Base-by-base conservation (phyloP, 2,888 invertebrate species). In the Coenonympha glycerion region DNA sequence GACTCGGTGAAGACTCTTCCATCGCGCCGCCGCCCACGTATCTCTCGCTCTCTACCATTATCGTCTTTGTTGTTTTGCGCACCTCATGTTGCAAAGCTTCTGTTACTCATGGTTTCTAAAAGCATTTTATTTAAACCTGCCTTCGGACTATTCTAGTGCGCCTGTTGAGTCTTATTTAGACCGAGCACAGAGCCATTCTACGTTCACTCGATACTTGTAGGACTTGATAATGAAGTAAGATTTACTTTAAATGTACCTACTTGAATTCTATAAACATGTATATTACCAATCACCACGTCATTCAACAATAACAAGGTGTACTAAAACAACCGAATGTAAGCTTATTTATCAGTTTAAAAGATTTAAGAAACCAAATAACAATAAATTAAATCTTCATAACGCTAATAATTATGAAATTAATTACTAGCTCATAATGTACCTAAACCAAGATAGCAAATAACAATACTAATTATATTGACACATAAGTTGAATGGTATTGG, bases 1-100 rank as follows among this genome's bases (percentile, higher is more conserved):
- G 58, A 59, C 59, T 61, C 53, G 48, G 49, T 44, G 22, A 37
- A 40, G 34, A 40, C 64, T 61, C 55, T 52, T 65, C 60, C 40
- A 54, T 49, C 64, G 6, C 52, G 33, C 24, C 16, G 15, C 41
- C 44, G 24, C 13, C 37, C 19, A 31, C 46, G 34, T 51, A 56
- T 61, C 51, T 56, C 39, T 55, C 56, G 34, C 57, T 64, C 60
- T 56, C 58, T 57, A 41, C 47, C 50, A 50, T 46, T 47, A 39
- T 55, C 49, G 56, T 56, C 53, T 58, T 65, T 47, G 55, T 66
- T 60, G 54, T 65, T 66, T 69, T 68, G 63, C 52, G 45, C 63
- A 60, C 59, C 61, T 63, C 63, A 34, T 47, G 46, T 44, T 48
- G 36, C 57, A 56, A 47, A 31, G 57, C 50, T 54, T 47, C 52